Percentiles rank a stretch among this genome's conserved stretches.
Evolutionary conservation across 2,888 invertebrate species (phyloP).

Genomic region (Malthinus flaveolus): DNA sequence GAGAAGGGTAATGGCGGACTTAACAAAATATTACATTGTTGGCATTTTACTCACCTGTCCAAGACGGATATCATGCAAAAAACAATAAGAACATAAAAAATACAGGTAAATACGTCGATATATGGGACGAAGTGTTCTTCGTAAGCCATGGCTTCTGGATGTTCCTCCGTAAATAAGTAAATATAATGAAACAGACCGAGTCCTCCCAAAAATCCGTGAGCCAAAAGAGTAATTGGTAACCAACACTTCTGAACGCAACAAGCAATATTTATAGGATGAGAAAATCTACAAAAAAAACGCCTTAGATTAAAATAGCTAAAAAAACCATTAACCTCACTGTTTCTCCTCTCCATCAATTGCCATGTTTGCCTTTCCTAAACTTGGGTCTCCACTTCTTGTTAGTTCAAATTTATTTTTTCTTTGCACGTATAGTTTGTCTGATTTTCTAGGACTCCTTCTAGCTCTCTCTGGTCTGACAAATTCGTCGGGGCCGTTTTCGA

Average conservation of each 20-base stretch:
- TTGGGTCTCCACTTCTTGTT: slow-evolving; percentile 36
- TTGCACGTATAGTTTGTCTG: slow-evolving; percentile 53
- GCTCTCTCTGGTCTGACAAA: slow-evolving; percentile 42
- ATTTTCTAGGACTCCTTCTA: slow-evolving; percentile 48
- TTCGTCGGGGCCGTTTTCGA: slow-evolving; percentile 48
- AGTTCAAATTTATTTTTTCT: slow-evolving; percentile 52
- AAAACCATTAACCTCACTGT: neutral
- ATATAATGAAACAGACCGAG: slow-evolving; percentile 63
- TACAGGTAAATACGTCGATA: slow-evolving; percentile 50
- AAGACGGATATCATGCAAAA: slow-evolving; percentile 63
- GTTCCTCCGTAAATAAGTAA: slow-evolving; percentile 59
- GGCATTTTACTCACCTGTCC: slow-evolving; percentile 57
- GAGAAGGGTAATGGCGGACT: neutral
- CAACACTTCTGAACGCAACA: slow-evolving; percentile 59
- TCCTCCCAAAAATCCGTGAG: slow-evolving; percentile 65
- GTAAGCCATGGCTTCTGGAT: slow-evolving; percentile 49
- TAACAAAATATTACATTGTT: neutral
- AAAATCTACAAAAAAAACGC: slow-evolving; percentile 17
- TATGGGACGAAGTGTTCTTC: slow-evolving; percentile 39
- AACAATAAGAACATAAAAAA: slow-evolving; percentile 63
- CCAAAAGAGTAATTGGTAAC: slow-evolving; percentile 59
- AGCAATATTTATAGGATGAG: slow-evolving; percentile 59
- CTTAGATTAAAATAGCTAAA: neutral
- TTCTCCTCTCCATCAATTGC: slow-evolving; percentile 33
- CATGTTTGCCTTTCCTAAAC: slow-evolving; percentile 38